These are phyloP conservation scores for Seriola aureovittata DNA, from an alignment of 2,113 vertebrate species.

Conservation along the genomic window DNA sequence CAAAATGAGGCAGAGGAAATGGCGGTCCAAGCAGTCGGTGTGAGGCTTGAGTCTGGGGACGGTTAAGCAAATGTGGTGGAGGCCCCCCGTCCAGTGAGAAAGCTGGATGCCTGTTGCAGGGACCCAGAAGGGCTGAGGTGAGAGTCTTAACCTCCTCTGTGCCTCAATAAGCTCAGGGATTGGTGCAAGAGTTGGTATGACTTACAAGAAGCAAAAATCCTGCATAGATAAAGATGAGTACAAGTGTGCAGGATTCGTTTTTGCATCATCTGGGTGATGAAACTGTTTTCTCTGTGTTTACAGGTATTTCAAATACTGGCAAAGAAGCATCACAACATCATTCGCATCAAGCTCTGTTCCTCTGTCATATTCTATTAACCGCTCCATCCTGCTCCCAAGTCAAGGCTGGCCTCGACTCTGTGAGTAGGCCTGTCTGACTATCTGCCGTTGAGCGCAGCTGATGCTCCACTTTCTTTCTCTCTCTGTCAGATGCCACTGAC, in stretches of 20 bases:
- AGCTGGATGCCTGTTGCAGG: slow-evolving; percentile 66
- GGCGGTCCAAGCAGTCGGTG: slow-evolving; percentile 37
- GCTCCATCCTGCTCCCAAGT: background rate
- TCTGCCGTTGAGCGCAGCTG: slow-evolving; percentile 16
- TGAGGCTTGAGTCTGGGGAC: slow-evolving; percentile 73
- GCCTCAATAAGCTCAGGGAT: background rate
- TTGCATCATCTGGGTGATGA: background rate
- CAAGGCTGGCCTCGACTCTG: background rate
- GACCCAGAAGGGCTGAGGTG: slow-evolving; percentile 68
- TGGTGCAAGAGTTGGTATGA: background rate
- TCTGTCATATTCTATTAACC: background rate
- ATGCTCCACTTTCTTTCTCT: slow-evolving; percentile 32
- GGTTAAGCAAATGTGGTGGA: slow-evolving; percentile 57
- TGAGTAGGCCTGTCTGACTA: background rate
- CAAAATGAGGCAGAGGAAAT: slow-evolving; percentile 28
- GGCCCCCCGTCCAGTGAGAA: background rate
- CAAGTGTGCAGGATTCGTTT: background rate
- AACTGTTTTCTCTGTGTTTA: slow-evolving; percentile 4
- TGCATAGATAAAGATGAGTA: background rate
- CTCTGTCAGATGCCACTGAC: slow-evolving; percentile 67
- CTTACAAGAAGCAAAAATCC: background rate
- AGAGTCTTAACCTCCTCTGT: slow-evolving; percentile 14
- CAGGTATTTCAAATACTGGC: slow-evolving; percentile 59
- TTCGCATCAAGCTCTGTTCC: slow-evolving; percentile 30
- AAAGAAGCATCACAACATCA: slow-evolving; percentile 59